phyloP scores from a whole-genome alignment of 2,113 vertebrate species.

The Formicarius rufipectus region DNA sequence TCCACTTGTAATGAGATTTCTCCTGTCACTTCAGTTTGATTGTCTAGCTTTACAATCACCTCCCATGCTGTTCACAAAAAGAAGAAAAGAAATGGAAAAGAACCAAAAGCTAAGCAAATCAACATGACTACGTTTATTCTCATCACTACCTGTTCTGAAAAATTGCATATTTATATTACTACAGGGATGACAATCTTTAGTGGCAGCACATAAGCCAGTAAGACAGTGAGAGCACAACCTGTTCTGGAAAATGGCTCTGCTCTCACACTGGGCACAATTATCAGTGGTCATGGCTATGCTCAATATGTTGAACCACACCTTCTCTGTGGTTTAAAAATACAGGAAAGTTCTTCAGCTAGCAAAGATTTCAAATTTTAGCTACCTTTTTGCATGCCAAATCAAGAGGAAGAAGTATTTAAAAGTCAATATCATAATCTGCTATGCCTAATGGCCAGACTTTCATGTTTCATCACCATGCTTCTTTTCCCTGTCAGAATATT shows the following conservation, averaged over 20 bases:
- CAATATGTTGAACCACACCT: not conserved
- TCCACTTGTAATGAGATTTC: constrained; percentile 20
- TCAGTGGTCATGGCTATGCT: not conserved
- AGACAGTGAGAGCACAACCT: not conserved
- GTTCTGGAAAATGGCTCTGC: not conserved
- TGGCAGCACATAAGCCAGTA: not conserved
- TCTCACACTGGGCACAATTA: not conserved
- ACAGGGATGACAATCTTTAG: not conserved
- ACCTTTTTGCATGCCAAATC: not conserved
- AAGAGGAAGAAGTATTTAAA: not conserved
- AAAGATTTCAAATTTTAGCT: not conserved
- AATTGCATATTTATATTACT: not conserved
- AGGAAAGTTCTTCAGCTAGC: not conserved
- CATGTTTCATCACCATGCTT: not conserved
- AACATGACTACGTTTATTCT: not conserved
- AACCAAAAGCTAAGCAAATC: not conserved
- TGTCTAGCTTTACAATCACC: not conserved
- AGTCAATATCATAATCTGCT: not conserved
- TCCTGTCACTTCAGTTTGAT: not conserved
- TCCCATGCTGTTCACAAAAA: not conserved
- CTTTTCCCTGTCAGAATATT: not conserved
- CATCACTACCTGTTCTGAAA: not conserved
- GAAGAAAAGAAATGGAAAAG: not conserved
- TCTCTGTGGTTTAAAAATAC: not conserved
- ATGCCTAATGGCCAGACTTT: not conserved